Conservation (phyloP, 2,797 vertebrate species). For the Amniataba percoides region DNA sequence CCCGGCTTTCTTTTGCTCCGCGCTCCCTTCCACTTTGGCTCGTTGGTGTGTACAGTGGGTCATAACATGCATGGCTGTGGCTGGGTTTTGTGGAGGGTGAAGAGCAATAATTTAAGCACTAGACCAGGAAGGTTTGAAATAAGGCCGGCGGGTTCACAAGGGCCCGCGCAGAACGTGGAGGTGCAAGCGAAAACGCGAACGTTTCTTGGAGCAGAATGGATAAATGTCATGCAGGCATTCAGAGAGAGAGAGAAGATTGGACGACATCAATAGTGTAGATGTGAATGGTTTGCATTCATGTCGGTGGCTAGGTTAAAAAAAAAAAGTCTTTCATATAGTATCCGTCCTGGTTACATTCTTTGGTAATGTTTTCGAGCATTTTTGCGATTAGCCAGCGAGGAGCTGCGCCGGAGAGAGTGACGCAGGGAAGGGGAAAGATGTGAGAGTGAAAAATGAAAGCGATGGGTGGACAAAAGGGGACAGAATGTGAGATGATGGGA, state of each 20-base stretch:
- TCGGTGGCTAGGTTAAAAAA: neutral
- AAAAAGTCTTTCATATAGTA: neutral
- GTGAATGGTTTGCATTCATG: neutral
- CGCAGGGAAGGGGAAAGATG: neutral
- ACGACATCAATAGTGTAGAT: neutral
- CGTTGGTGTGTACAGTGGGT: conserved; percentile 44
- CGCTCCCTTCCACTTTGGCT: conserved; percentile 36
- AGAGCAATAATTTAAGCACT: conserved; percentile 68
- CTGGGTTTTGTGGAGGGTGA: conserved; percentile 50
- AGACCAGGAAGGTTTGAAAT: conserved; percentile 42
- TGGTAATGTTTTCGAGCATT: conserved; percentile 12
- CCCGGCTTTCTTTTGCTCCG: conserved; percentile 25
- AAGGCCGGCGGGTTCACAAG: conserved; percentile 44
- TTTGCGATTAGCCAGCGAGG: conserved; percentile 21
- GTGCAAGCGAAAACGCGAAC: neutral
- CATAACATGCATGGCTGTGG: conserved; percentile 39
- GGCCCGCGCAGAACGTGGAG: conserved; percentile 16
- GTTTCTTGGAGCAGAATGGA: conserved; percentile 21
- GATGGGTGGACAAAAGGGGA: neutral
- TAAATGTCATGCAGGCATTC: conserved; percentile 1
- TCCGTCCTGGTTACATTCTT: neutral
- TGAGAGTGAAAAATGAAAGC: conserved; percentile 19
- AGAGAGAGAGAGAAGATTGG: neutral
- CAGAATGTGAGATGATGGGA: conserved; percentile 3
- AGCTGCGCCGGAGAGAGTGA: conserved; percentile 14